phyloP scores from a whole-genome alignment of 1,140 invertebrate species.

The Condylostylus longicornis region DNA sequence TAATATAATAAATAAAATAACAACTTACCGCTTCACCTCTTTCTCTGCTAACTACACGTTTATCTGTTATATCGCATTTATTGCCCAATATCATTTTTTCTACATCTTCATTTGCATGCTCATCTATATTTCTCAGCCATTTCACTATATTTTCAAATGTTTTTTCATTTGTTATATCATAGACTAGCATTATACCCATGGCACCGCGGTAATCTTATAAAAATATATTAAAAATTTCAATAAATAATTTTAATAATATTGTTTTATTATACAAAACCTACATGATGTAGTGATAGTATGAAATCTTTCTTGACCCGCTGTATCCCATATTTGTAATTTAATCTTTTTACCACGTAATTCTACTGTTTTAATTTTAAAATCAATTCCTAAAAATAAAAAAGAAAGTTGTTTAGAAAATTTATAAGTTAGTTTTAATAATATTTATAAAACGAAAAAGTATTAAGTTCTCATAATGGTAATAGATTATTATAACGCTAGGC shows the following conservation, averaged over 20 bases:
- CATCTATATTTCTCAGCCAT: slow-evolving; percentile 96
- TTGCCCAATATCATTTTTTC: slow-evolving; percentile 99
- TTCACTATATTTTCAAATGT: slow-evolving; percentile 98
- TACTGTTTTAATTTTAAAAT: slow-evolving; percentile 98
- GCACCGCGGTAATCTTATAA: slow-evolving; percentile 94
- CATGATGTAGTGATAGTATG: slow-evolving; percentile 95
- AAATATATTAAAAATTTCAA: too few relatives aligned
- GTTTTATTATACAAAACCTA: too few relatives aligned
- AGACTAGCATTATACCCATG: slow-evolving; percentile 97
- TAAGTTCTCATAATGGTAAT: too few relatives aligned
- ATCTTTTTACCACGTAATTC: slow-evolving; percentile 96
- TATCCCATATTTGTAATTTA: slow-evolving; percentile 90
- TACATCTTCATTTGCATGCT: slow-evolving; percentile 99
- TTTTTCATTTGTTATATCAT: slow-evolving; percentile 96
- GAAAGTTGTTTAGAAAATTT: slow-evolving; percentile 4
- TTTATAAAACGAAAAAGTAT: too few relatives aligned
- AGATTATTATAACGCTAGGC: too few relatives aligned
- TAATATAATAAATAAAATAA: not conserved
- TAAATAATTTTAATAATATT: too few relatives aligned
- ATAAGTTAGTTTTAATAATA: too few relatives aligned
- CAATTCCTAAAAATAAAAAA: slow-evolving; percentile 62
- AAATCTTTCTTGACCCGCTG: slow-evolving; percentile 85
- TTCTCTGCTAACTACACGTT: slow-evolving; percentile 81
- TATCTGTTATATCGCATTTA: slow-evolving; percentile 99
- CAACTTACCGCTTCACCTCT: slow-evolving; percentile 66